A percentile compares a stretch with the other conserved stretches of the same genome.
Conservation (phyloP, 2,113 vertebrate genomes). For the Lophius piscatorius region DNA sequence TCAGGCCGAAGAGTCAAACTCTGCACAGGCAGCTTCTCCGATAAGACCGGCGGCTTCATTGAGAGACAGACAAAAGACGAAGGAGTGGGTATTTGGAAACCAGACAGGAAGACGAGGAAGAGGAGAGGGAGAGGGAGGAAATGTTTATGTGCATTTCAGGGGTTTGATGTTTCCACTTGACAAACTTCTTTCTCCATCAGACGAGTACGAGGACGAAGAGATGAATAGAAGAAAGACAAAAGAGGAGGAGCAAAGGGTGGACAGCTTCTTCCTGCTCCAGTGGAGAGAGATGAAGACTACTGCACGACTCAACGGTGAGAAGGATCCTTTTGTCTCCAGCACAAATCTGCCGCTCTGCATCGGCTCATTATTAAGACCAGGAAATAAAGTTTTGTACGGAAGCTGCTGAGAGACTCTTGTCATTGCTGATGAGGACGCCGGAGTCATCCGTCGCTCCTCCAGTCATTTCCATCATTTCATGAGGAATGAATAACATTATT, state of each 20-base stretch:
- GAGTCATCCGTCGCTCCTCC: too few relatives aligned
- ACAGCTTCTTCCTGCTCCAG: constrained; percentile 63
- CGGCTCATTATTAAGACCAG: neutral
- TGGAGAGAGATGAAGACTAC: constrained; percentile 63
- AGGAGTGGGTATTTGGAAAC: constrained; percentile 40
- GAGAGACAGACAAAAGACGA: constrained; percentile 29
- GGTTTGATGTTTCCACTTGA: constrained; percentile 53
- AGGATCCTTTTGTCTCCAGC: constrained; percentile 47
- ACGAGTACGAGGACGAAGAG: constrained; percentile 44
- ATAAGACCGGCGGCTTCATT: constrained; percentile 14
- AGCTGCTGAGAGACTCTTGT: neutral
- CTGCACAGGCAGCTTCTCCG: constrained; percentile 5
- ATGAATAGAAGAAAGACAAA: constrained; percentile 64
- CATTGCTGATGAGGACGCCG: too few relatives aligned
- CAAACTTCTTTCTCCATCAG: constrained; percentile 55
- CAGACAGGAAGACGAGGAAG: constrained; percentile 44
- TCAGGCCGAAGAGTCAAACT: neutral
- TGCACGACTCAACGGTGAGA: constrained; percentile 46
- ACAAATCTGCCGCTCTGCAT: constrained; percentile 32
- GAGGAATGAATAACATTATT: too few relatives aligned
- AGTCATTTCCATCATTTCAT: too few relatives aligned
- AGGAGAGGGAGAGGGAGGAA: constrained; percentile 7
- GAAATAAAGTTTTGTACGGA: neutral
- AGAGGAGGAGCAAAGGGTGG: constrained; percentile 57
- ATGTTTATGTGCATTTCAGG: constrained; percentile 37